Conservation (phyloP, 2,113 vertebrate species). For the Apodemus speciosus region DNA sequence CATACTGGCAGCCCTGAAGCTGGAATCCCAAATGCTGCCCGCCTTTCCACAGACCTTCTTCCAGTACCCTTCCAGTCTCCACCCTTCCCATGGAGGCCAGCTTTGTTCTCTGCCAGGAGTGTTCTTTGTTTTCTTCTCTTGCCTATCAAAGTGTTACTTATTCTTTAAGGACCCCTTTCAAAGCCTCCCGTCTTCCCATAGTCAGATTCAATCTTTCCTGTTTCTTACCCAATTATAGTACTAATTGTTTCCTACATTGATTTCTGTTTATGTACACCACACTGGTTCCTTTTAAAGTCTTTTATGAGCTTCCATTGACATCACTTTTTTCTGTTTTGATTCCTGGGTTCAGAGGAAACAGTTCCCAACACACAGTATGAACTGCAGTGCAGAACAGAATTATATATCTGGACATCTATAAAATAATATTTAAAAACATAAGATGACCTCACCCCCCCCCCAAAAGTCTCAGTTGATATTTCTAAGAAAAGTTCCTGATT, state of each 20-base stretch:
- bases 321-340: not conserved
- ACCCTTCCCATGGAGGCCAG: not conserved
- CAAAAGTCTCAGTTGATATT: constrained; percentile 5
- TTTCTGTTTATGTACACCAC: not conserved
- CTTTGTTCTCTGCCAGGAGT: not conserved
- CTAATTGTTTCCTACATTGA: not conserved
- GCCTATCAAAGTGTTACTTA: not conserved
- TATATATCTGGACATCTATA: not conserved
- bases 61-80: not conserved
- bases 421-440: constrained; percentile 13
- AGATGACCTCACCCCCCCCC: not conserved
- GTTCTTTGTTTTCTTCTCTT: constrained; percentile 13
- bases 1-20: not conserved
- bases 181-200: not conserved
- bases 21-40: not conserved
- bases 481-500: constrained; percentile 64
- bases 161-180: not conserved
- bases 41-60: not conserved
- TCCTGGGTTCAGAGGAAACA: not conserved
- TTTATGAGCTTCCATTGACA: not conserved
- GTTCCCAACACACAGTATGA: not conserved
- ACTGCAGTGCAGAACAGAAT: not conserved
- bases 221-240: not conserved
- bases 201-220: constrained; percentile 38
- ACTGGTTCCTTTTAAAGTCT: not conserved